A percentile compares a stretch with the other conserved stretches of the same genome.
Evolutionary conservation across 2,888 invertebrate genomes (phyloP).

Genomic region (Drosophila greeni): DNA sequence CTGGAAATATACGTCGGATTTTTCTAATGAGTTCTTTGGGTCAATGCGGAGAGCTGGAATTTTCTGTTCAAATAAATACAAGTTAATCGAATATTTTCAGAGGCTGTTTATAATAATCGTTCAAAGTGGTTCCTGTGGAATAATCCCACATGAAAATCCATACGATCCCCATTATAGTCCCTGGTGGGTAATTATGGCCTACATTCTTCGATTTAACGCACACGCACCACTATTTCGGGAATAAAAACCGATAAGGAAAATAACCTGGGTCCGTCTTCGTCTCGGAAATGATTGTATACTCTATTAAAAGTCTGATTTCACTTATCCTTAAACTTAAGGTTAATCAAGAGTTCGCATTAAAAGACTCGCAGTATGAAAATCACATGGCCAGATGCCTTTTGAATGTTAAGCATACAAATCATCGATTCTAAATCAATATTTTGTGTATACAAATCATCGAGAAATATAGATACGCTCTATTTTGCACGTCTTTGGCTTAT

Average conservation of each 20-base stretch:
- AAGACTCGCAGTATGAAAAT: conserved; percentile 6
- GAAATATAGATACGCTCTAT: conserved; percentile 44
- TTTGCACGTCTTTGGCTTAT: conserved; percentile 50
- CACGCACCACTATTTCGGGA: conserved; percentile 36
- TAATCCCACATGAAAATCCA: neutral
- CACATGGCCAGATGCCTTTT: conserved; percentile 21
- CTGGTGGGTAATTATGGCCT: conserved; percentile 27
- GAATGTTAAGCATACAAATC: conserved; percentile 30
- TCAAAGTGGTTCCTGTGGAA: neutral
- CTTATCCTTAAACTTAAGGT: neutral
- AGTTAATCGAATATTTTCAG: neutral
- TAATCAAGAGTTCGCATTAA: conserved; percentile 3
- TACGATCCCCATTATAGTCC: conserved; percentile 5
- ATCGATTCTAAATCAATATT: conserved; percentile 36
- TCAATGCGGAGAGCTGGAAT: neutral
- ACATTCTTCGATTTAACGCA: conserved; percentile 18
- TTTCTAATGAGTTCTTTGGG: neutral
- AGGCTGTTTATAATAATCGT: conserved; percentile 1
- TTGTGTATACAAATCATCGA: conserved; percentile 41
- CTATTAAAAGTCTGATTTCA: neutral
- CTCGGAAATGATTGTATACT: neutral
- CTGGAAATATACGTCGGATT: conserved; percentile 30
- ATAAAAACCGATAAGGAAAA: conserved; percentile 8
- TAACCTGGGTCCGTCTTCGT: neutral
- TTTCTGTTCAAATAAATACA: neutral